Evolutionary conservation across 2,797 vertebrate species (phyloP), one percentile per base, ranked within the genome.

Genomic region (Eupleurogrammus muticus): DNA sequence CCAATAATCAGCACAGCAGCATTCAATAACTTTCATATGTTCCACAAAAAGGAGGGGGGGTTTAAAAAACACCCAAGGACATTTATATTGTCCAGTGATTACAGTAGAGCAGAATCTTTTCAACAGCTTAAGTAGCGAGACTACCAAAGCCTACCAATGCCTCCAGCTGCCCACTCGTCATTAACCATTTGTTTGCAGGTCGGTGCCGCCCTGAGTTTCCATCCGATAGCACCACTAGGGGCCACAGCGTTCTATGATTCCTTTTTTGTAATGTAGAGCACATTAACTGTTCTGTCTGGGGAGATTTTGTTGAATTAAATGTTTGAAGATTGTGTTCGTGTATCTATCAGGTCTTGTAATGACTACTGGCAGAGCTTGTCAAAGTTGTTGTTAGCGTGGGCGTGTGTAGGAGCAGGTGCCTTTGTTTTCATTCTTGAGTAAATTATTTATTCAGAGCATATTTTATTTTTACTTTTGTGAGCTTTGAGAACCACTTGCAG

Each of bases 401-500:
- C 16, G 21, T n/a, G 32, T 61, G 19, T 9, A 23, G 24, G 36
- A 20, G 35, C 57, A 12, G 9, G n/a, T 7, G 24, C 28, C 16
- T 56, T 59, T 9, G 1, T 64, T 61, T 56, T 16, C 3, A 14
- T 9, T 34, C 24, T n/a, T n/a, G 35, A 63, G 23, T 79, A 70
- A 81, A 80, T 81, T 59, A 84, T 82, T 81, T 42, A 79, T 60
- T 68, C 42, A 35, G 40, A 63, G 51, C 56, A 60, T 73, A 62
- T 73, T 70, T 78, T 63, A n/a, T n/a, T 64, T 65, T 56, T 36
- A 74, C 21, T 70, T 70, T 67, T 19, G 65, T 51, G 19, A 73
- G 64, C 70, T 38, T 14, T 5, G 10, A 74, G 13, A 57, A 61
- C 46, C 20, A 49, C 32, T 49, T 20, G 17, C n/a, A 48, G 46